Percentiles rank a stretch among this genome's conserved stretches.
These are phyloP conservation scores for Scelioninae gen. 1 DNA, from an alignment of 2,888 invertebrate species.

Conservation along the genomic window DNA sequence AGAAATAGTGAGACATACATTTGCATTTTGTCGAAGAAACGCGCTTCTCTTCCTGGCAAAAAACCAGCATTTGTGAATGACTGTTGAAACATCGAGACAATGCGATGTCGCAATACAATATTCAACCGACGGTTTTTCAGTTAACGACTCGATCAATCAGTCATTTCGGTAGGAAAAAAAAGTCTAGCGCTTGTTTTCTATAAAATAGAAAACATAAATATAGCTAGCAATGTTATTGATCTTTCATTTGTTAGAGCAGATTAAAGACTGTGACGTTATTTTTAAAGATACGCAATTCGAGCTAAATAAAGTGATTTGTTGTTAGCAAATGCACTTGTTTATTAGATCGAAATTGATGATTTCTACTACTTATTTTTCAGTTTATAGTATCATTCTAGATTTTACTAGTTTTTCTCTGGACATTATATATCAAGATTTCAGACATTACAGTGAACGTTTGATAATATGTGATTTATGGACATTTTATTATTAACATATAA, in stretches of 20 bases:
- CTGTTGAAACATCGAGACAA: constrained; percentile 72
- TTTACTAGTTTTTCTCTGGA: too few species aligned
- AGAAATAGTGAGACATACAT: constrained; percentile 78
- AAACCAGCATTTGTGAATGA: constrained; percentile 77
- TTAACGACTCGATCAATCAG: constrained; percentile 38
- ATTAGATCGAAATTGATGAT: constrained; percentile 1
- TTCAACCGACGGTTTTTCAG: constrained; percentile 24
- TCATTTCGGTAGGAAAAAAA: background rate
- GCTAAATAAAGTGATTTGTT: constrained; percentile 52
- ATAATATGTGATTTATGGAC: too few species aligned
- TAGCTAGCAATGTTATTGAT: too few species aligned
- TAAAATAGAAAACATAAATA: too few species aligned
- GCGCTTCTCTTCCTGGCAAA: constrained; percentile 76
- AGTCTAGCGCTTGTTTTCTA: too few species aligned
- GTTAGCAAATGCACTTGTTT: constrained; percentile 40
- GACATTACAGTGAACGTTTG: too few species aligned
- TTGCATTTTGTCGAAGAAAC: constrained; percentile 74
- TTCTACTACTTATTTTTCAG: too few species aligned
- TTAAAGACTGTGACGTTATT: constrained; percentile 5
- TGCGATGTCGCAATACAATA: constrained; percentile 56
- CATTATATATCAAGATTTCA: too few species aligned
- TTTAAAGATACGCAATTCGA: constrained; percentile 48
- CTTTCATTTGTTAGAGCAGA: background rate
- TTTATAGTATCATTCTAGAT: too few species aligned
- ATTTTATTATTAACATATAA: too few species aligned